phyloP scores from a whole-genome alignment of 2,797 vertebrate species.

The Naso thynnoides region DNA sequence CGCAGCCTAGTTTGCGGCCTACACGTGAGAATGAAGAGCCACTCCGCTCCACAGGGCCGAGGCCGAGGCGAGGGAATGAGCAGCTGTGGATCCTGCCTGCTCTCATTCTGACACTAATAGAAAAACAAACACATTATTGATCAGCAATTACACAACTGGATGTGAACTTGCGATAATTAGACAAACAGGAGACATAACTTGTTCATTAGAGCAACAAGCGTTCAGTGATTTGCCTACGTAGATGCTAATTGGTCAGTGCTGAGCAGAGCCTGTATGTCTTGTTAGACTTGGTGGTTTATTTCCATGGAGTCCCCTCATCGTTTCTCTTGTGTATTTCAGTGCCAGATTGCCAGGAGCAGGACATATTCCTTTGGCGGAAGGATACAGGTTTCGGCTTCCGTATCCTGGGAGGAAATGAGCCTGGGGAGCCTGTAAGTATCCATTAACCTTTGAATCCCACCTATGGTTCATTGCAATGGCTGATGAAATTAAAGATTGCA shows the following conservation, averaged over 20 bases:
- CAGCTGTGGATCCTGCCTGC: conserved; percentile 22
- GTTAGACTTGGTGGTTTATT: conserved; percentile 8
- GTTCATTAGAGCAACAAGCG: conserved; percentile 35
- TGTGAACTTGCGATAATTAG: conserved; percentile 11
- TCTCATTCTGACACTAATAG: conserved; percentile 15
- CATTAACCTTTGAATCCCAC: conserved; percentile 40
- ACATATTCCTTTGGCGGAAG: conserved; percentile 99
- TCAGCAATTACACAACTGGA: conserved; percentile 7
- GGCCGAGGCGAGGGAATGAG: not conserved
- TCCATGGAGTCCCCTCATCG: conserved; percentile 14
- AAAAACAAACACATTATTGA: conserved; percentile 41
- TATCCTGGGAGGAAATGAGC: conserved; percentile 98
- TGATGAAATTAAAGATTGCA: not conserved
- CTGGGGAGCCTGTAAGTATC: conserved; percentile 95
- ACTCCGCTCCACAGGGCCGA: conserved; percentile 3
- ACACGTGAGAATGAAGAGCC: conserved; percentile 12
- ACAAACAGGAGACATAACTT: conserved; percentile 4
- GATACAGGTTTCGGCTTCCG: conserved; percentile 99
- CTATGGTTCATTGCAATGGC: conserved; percentile 13
- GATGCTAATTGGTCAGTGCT: conserved; percentile 21
- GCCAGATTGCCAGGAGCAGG: conserved; percentile 98
- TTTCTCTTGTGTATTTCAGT: conserved; percentile 83
- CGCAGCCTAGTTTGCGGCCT: conserved; percentile 25
- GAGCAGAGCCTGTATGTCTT: conserved; percentile 10
- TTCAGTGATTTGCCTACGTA: conserved; percentile 28